Percentiles rank a stretch among this genome's conserved stretches.
Conservation (phyloP, 2,113 vertebrate species). For the Rhinolophus sinicus region DNA sequence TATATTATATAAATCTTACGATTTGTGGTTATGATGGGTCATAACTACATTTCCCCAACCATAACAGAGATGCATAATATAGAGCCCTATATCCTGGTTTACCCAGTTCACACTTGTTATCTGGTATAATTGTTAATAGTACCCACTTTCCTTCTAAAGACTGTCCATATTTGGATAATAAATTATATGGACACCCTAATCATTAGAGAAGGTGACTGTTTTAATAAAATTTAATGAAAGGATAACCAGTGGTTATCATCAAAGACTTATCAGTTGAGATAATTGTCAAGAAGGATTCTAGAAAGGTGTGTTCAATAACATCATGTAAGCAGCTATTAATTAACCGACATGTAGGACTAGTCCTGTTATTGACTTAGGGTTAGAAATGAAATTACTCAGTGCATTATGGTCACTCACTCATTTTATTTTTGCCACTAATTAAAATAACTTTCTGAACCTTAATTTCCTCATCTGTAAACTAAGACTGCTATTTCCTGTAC, state of each 20-base stretch:
- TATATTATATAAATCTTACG: neutral
- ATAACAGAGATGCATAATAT: neutral
- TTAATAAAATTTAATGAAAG: neutral
- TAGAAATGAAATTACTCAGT: neutral
- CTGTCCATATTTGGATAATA: neutral
- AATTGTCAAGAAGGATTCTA: neutral
- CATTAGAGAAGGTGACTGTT: neutral
- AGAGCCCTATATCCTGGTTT: neutral
- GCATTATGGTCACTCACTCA: neutral
- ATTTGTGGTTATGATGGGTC: too few species aligned
- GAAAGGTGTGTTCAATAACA: neutral
- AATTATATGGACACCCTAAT: neutral
- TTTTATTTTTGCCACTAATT: neutral
- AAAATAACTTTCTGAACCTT: neutral
- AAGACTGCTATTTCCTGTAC: neutral
- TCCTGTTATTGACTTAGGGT: neutral
- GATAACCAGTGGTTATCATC: neutral
- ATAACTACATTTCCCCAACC: neutral
- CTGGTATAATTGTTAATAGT: neutral
- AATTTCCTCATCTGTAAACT: neutral
- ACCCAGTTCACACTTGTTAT: neutral
- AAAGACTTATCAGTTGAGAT: neutral
- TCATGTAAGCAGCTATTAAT: neutral
- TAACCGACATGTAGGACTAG: neutral
- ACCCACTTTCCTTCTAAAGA: neutral